A percentile compares a stretch with the other conserved stretches of the same genome.
These are phyloP conservation scores for Atlantisia rogersi DNA, from an alignment of 2,113 vertebrate genomes.

Conservation along the genomic window DNA sequence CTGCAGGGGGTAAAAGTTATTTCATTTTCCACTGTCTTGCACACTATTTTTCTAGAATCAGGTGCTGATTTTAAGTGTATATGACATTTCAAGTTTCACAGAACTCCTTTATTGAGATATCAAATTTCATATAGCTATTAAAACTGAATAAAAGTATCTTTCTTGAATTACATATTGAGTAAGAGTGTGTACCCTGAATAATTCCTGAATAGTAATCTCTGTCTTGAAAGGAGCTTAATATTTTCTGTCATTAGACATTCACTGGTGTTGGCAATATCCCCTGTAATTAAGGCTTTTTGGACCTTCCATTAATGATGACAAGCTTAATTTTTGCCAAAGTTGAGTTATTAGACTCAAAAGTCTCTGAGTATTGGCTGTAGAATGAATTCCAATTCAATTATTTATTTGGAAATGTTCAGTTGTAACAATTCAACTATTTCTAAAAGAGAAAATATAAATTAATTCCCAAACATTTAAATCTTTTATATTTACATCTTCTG, in stretches of 20 bases:
- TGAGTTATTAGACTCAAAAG: neutral
- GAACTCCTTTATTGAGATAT: neutral
- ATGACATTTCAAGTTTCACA: neutral
- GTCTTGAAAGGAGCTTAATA: neutral
- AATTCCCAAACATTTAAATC: neutral
- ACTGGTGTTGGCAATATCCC: neutral
- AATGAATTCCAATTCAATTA: neutral
- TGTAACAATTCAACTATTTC: neutral
- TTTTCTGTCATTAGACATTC: neutral
- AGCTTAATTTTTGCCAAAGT: neutral
- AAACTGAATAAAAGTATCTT: neutral
- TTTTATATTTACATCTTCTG: neutral
- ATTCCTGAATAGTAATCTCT: neutral
- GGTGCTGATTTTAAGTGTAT: neutral
- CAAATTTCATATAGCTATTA: neutral
- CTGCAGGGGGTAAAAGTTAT: neutral
- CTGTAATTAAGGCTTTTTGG: neutral
- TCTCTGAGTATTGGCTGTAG: neutral
- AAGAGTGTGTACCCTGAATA: neutral
- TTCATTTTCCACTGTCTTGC: conserved; percentile 10
- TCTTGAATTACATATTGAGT: neutral
- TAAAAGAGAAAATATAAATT: neutral
- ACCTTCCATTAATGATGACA: neutral
- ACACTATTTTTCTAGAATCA: neutral
- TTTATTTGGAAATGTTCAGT: neutral